phyloP scores from a whole-genome alignment of 1,140 invertebrate genomes.

The Teleogryllus occipitalis region DNA sequence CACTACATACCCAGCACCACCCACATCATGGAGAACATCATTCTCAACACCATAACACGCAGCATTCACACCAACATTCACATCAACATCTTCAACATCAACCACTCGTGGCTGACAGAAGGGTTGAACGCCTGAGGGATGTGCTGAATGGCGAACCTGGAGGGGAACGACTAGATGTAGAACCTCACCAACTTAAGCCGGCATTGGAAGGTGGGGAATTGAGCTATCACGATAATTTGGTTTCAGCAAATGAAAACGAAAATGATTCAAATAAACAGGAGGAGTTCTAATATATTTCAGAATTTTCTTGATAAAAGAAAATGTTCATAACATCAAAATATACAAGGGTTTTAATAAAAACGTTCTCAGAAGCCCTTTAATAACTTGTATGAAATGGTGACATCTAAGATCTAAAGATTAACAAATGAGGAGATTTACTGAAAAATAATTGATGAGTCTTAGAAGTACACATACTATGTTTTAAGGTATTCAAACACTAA shows the following conservation, averaged over 20 bases:
- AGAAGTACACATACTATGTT: not conserved
- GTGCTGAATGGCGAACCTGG: constrained; percentile 26
- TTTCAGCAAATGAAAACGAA: not conserved
- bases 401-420: too few relatives aligned
- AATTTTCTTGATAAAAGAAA: too few relatives aligned
- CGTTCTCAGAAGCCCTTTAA: too few relatives aligned
- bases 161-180: constrained; percentile 35
- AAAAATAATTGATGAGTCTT: too few relatives aligned
- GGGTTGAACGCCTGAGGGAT: not conserved
- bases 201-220: constrained; percentile 43
- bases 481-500: not conserved
- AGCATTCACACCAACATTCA: constrained; percentile 19
- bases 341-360: too few relatives aligned
- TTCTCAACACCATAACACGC: not conserved
- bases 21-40: not conserved
- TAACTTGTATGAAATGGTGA: too few relatives aligned
- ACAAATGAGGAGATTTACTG: too few relatives aligned
- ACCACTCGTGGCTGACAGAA: constrained; percentile 8
- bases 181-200: constrained; percentile 42
- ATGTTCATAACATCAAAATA: too few relatives aligned
- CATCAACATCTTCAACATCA: constrained; percentile 21
- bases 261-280: not conserved
- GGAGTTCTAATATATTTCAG: constrained; percentile 8
- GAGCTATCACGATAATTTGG: constrained; percentile 33
- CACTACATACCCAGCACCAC: not conserved